Evolutionary conservation across 2,888 invertebrate genomes (phyloP), one percentile per base, ranked within the genome.

Genomic region (Synanthedon formicaeformis): DNA sequence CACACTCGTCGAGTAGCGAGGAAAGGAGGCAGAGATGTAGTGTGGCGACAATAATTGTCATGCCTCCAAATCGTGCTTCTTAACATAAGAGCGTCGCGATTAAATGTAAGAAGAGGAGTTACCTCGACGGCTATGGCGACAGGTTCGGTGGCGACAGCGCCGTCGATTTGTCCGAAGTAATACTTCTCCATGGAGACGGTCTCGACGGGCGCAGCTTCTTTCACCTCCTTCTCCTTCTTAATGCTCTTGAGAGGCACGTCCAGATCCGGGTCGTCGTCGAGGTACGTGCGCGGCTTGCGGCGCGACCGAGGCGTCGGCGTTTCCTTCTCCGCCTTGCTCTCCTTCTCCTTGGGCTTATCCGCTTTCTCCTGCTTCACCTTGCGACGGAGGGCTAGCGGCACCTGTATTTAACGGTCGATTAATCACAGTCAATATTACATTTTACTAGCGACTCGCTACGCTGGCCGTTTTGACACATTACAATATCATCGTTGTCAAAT

Each of bases 121-220:
- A 85, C 85, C 75, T 80, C 73, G n/a, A 85, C 84, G 62, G 82
- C 76, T 41, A 86, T 84, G 48, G 81, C 65, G 10, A 69, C 59
- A 52, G 70, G 67, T 11, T 68, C 62, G 1, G 41, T 51, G 0
- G 58, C 57, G 0, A 52, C 65, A 0, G 65, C 54, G 1, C 86
- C 88, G 1, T 79, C 82, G 2, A 80, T 67, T 60, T 89, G 89
- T 0, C 91, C 92, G 61, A 92, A 92, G 77, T 92, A 92, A 63
- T 89, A 91, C 54, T 89, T 82, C 71, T 92, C 92, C 64, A 92
- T 77, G 1, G 90, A 89, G 58, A 90, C 86, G 16, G 89, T 78
- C 66, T 83, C 77, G 52, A 84, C 85, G 0, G 82, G 78, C 41
- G 76, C 75, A 14, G 65, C 60, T 52, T 84, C 88, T 4, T 45